Base-by-base conservation (phyloP, 2,113 vertebrate genomes). In the Rhinolophus ferrumequinum region DNA sequence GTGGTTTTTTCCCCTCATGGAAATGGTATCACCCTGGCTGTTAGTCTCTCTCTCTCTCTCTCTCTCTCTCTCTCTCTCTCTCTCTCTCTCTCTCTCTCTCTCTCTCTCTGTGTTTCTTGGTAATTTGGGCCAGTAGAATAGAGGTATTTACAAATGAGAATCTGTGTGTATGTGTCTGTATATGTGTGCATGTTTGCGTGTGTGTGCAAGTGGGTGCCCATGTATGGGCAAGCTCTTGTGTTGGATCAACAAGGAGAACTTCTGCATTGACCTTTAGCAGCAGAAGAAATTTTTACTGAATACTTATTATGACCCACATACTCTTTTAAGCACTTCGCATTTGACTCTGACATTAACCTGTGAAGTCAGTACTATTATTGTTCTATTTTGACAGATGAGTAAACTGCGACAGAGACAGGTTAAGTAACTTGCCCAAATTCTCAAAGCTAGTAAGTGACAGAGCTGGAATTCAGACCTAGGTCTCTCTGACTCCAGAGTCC, bases 11-110 rank as follows among this genome's bases (percentile, higher is more conserved):
- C 4, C 15, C 52, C 15, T 4, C 52, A 52, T 8, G 15, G 21
- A 97, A 93, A 97, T 94, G 56, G 60, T 97, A 69, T 96, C 87
- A 89, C 22, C 18, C 19, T 91, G 90, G 54, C 50, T 69, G 6
- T 97, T 67, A 33, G 86, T 96, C 9, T 22, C 73, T 67, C 83
- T 95, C 47, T 47, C 47, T 47, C 47, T 47, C 47, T 47, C 47
- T 9, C 47, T 8, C 47, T 47, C 47, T 47, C 47, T 47, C 47
- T 47, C 47, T 47, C 47, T 47, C 47, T 47, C 47, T 47, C 47
- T 47, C 47, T 47, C 47, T 50, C 47, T 50, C 47, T 50, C 47
- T 50, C 47, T 50, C 47, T 50, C 47, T 50, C 47, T 50, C 11
- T 50, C 47, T 50, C 47, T 93, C 90, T 14, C 0, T 62, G 85